Evolutionary conservation across 1,140 invertebrate genomes (phyloP).

Genomic region (Pogonomyrmex californicus): DNA sequence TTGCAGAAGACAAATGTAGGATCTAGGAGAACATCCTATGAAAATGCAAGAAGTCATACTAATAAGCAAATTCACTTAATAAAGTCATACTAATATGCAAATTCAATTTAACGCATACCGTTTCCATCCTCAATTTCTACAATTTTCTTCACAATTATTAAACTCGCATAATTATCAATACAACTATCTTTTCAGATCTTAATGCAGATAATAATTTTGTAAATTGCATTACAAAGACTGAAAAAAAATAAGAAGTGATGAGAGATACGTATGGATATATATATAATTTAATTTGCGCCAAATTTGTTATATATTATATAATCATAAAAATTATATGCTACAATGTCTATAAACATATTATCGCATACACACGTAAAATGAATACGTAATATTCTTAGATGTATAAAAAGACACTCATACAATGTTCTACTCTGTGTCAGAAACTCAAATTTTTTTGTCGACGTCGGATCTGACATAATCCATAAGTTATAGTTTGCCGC

Average conservation of each 20-base stretch:
- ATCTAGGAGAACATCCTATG: neutral
- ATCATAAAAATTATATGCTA: neutral
- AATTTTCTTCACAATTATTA: neutral
- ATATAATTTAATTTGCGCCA: neutral
- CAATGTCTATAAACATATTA: neutral
- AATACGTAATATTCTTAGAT: slow-evolving; percentile 30
- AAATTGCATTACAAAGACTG: neutral
- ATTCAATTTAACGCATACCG: neutral
- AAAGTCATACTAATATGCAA: neutral
- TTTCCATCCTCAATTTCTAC: neutral
- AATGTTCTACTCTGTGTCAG: slow-evolving; percentile 24
- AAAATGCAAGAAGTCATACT: slow-evolving; percentile 26
- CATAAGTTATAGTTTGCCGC: slow-evolving; percentile 29
- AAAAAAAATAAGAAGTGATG: neutral
- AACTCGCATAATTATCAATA: neutral
- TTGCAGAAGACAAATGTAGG: neutral
- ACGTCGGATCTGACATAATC: slow-evolving; percentile 50
- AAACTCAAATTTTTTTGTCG: slow-evolving; percentile 54
- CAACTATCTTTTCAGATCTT: neutral
- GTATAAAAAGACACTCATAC: slow-evolving; percentile 20
- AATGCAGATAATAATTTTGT: neutral
- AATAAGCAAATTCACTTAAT: neutral
- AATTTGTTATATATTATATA: neutral
- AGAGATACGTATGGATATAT: neutral
- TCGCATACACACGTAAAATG: neutral